Evolutionary conservation across 2,797 vertebrate species (phyloP).

Genomic region (Caiman crocodilus): DNA sequence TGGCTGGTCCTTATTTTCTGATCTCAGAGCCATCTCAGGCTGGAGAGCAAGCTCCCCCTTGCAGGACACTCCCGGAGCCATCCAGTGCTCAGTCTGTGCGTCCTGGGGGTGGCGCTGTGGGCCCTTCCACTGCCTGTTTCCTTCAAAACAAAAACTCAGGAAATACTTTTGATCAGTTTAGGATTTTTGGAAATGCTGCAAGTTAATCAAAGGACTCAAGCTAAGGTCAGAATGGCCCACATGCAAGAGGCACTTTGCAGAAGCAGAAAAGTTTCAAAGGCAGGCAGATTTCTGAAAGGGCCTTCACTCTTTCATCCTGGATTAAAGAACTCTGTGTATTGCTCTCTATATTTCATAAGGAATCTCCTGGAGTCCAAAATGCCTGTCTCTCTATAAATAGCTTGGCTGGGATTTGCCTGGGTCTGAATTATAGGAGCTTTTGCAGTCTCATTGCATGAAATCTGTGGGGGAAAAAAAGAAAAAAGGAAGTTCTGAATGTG

Average conservation of each 20-base stretch:
- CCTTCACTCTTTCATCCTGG: fast-evolving
- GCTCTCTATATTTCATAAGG: background rate
- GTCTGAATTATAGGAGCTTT: background rate
- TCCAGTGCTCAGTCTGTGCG: background rate
- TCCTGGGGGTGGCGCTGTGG: background rate
- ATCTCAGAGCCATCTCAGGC: background rate
- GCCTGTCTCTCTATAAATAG: fast-evolving
- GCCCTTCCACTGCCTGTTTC: background rate
- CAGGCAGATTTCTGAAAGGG: fast-evolving
- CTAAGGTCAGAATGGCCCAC: too few species aligned
- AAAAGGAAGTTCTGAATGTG: background rate
- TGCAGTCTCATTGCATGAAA: fast-evolving
- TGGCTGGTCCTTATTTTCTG: background rate
- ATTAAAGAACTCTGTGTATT: fast-evolving
- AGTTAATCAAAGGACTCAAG: background rate
- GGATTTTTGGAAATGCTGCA: background rate
- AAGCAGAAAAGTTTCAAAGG: background rate
- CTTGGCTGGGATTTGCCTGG: background rate
- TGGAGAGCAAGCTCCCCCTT: background rate
- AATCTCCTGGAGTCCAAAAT: background rate
- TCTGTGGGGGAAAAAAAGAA: fast-evolving
- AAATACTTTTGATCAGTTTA: background rate
- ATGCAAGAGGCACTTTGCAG: fast-evolving
- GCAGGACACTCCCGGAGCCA: background rate
- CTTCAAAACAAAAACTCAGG: background rate